A percentile compares a stretch with the other conserved stretches of the same genome.
These are phyloP conservation scores for Sorex maritimensis DNA, from an alignment of 2,797 vertebrate species.

Conservation along the genomic window DNA sequence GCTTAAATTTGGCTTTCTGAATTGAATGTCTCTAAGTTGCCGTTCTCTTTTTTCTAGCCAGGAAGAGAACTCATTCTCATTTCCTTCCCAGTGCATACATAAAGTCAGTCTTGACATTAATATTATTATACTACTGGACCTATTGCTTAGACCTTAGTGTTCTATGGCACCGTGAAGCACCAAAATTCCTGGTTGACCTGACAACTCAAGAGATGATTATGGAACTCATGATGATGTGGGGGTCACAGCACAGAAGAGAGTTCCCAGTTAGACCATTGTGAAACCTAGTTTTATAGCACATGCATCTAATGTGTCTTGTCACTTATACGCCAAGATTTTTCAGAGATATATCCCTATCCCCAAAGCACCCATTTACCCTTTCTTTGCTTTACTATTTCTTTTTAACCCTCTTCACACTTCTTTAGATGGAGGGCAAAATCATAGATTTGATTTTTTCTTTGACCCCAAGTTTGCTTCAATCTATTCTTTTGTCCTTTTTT, in stretches of 20 bases:
- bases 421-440: not conserved
- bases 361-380: not conserved
- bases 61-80: not conserved
- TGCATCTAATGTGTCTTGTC: not conserved
- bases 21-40: not conserved
- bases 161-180: not conserved
- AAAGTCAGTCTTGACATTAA: not conserved
- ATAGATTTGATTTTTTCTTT: slow-evolving; percentile 43
- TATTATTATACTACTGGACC: not conserved
- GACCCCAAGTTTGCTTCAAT: not conserved
- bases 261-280: not conserved
- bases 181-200: not conserved
- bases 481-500: not conserved
- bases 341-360: not conserved
- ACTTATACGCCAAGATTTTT: not conserved
- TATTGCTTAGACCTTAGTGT: not conserved
- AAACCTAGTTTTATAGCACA: not conserved
- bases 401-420: not conserved
- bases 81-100: not conserved
- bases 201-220: not conserved
- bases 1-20: slow-evolving; percentile 6
- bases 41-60: not conserved
- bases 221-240: not conserved
- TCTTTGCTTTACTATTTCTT: not conserved
- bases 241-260: not conserved